Evolutionary conservation across 1,140 invertebrate species (phyloP).

Genomic region (Trachymyrmex septentrionalis): DNA sequence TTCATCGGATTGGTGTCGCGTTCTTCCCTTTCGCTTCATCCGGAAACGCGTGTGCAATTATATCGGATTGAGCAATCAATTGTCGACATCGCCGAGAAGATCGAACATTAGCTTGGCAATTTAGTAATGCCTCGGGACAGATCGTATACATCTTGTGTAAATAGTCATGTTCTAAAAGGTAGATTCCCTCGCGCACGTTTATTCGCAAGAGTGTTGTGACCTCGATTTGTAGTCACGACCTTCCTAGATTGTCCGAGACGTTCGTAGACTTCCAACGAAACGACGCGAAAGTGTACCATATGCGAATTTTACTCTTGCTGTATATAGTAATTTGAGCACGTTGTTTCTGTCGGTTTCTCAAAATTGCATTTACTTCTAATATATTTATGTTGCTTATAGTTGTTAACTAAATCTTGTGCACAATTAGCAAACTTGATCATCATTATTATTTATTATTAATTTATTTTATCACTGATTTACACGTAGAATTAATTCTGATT

Average conservation of each 20-base stretch:
- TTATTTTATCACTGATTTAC: constrained; percentile 13
- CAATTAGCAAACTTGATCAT: not conserved
- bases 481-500: not conserved
- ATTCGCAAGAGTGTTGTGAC: constrained; percentile 39
- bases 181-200: constrained; percentile 4
- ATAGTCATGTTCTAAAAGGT: constrained; percentile 10
- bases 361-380: not conserved
- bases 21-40: constrained; percentile 19
- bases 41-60: constrained; percentile 7
- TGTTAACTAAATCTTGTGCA: not conserved
- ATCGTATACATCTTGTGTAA: constrained; percentile 22
- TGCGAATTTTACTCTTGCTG: constrained; percentile 16
- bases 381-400: not conserved
- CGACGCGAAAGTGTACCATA: constrained; percentile 43
- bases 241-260: constrained; percentile 39
- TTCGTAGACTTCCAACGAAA: constrained; percentile 44
- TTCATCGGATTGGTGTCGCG: not conserved
- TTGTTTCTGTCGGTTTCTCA: not conserved
- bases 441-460: not conserved
- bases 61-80: constrained; percentile 22
- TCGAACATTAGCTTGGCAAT: not conserved
- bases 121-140: constrained; percentile 13
- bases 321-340: not conserved
- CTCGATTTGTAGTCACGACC: constrained; percentile 58
- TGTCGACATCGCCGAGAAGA: not conserved